Conservation (phyloP, 2,888 invertebrate genomes). For the Dasysyrphus tricinctus region DNA sequence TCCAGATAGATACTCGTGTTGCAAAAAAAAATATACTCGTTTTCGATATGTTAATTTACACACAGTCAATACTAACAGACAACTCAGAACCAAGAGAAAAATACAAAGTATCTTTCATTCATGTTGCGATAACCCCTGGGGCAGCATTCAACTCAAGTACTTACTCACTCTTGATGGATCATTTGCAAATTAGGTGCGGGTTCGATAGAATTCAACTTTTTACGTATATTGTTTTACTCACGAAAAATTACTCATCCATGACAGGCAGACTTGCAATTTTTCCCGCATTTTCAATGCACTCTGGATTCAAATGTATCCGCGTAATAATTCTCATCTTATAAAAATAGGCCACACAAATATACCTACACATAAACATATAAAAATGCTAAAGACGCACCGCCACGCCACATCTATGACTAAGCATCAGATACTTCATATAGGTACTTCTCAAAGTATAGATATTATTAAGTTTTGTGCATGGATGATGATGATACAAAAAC, state of each 20-base stretch:
- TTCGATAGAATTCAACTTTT: slow-evolving; percentile 43
- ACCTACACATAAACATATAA: neutral
- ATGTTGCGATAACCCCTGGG: neutral
- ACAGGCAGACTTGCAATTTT: slow-evolving; percentile 56
- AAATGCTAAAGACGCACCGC: slow-evolving; percentile 53
- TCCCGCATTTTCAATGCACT: slow-evolving; percentile 48
- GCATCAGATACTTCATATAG: slow-evolving; percentile 10
- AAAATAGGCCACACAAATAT: slow-evolving; percentile 55
- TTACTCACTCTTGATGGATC: slow-evolving; percentile 53
- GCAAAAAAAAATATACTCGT: neutral
- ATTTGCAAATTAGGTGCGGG: slow-evolving; percentile 70
- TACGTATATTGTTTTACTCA: slow-evolving; percentile 5
- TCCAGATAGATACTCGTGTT: neutral
- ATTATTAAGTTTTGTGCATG: neutral
- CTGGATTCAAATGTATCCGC: slow-evolving; percentile 59
- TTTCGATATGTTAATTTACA: slow-evolving; percentile 30
- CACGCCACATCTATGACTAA: slow-evolving; percentile 47
- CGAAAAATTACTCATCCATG: slow-evolving; percentile 66
- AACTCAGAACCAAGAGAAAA: neutral
- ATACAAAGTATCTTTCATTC: slow-evolving; percentile 41
- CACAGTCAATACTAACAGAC: neutral
- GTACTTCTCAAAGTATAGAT: neutral
- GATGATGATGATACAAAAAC: slow-evolving; percentile 19
- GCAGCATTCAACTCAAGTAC: neutral
- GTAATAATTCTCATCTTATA: slow-evolving; percentile 36